Evolutionary conservation across 2,797 vertebrate genomes (phyloP).

Genomic region (Cirrhinus mrigala): DNA sequence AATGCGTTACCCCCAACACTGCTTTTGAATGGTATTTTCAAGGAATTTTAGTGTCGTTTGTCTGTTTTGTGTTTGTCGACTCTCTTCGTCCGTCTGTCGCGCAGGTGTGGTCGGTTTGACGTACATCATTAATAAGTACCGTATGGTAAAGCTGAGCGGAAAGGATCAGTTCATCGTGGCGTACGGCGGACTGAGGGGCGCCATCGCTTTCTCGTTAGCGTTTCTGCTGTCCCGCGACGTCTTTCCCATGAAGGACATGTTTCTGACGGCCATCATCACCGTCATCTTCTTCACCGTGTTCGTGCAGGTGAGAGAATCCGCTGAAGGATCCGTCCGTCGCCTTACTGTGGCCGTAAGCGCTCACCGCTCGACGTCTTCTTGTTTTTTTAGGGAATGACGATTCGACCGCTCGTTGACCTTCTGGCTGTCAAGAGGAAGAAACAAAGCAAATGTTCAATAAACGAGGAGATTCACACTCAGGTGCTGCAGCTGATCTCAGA

Average conservation of each 20-base stretch:
- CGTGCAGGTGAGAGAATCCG: conserved; percentile 80
- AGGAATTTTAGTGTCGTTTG: not conserved
- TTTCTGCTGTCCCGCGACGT: conserved; percentile 78
- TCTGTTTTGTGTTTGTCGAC: not conserved
- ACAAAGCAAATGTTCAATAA: conserved; percentile 89
- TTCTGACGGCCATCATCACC: conserved; percentile 86
- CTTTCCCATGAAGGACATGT: conserved; percentile 76
- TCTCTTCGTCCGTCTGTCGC: not conserved
- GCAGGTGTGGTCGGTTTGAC: conserved; percentile 89
- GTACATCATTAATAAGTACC: conserved; percentile 89
- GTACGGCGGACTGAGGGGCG: conserved; percentile 87
- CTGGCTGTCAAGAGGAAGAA: conserved; percentile 95
- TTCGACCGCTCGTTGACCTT: conserved; percentile 93
- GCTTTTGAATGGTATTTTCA: too few relatives aligned
- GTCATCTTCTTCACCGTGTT: conserved; percentile 92
- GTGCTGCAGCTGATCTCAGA: conserved; percentile 53
- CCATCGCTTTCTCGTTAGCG: conserved; percentile 88
- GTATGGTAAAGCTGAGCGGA: conserved; percentile 87
- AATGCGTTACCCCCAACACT: too few relatives aligned
- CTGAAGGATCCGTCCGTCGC: not conserved
- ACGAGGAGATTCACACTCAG: conserved; percentile 94
- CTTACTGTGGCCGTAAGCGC: not conserved
- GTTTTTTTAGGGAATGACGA: conserved; percentile 91
- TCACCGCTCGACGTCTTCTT: not conserved
- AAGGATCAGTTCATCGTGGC: conserved; percentile 93